These are phyloP conservation scores for Nephrotoma guestfalica DNA, from an alignment of 2,888 invertebrate species.

Conservation along the genomic window DNA sequence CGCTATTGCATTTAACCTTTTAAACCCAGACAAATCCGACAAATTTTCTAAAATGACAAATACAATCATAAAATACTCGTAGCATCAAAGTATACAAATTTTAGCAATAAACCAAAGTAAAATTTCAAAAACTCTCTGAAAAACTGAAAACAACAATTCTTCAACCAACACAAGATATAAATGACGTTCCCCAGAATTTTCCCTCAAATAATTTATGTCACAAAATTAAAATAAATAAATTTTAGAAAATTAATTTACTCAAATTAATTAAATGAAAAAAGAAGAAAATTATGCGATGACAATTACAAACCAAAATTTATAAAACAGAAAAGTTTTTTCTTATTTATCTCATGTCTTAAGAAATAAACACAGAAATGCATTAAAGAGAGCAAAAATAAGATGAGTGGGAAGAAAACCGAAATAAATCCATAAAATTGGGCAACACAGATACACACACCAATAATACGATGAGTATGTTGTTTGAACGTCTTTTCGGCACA, in stretches of 20 bases:
- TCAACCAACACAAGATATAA: background rate
- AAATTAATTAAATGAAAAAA: background rate
- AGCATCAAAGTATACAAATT: no score
- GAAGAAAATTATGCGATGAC: background rate
- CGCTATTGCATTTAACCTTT: no score
- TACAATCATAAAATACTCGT: no score
- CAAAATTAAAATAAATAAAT: background rate
- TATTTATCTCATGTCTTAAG: background rate
- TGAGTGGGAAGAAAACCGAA: background rate
- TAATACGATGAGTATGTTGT: background rate
- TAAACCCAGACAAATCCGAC: no score
- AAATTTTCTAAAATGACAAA: no score
- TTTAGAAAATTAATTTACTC: background rate
- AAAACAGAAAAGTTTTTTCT: background rate
- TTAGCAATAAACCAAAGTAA: no score
- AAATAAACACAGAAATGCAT: background rate
- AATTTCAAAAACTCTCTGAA: no score
- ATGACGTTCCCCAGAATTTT: background rate
- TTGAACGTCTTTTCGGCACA: background rate
- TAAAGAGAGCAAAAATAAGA: background rate
- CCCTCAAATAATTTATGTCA: background rate
- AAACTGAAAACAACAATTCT: background rate
- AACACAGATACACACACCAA: background rate
- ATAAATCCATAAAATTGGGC: background rate
- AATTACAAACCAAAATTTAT: background rate